Percentiles rank a stretch among this genome's conserved stretches.
These are phyloP conservation scores for Drepana falcataria DNA, from an alignment of 2,888 invertebrate genomes.

Conservation along the genomic window DNA sequence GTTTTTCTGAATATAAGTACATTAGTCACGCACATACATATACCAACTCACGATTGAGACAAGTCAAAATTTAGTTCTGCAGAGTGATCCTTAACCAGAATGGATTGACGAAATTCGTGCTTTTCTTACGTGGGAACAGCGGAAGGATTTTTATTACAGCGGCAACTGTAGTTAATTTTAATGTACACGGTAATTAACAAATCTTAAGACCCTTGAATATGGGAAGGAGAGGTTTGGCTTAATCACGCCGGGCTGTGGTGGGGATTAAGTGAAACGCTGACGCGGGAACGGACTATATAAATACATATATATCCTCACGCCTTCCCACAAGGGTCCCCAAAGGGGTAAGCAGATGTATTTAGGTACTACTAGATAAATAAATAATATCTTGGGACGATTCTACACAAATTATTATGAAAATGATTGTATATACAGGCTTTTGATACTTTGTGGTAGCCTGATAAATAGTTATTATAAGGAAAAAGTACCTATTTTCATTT, in stretches of 20 bases:
- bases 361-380: too few relatives aligned
- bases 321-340: too few relatives aligned
- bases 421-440: neutral
- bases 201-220: conserved; percentile 67
- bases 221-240: conserved; percentile 49
- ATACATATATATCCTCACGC: neutral
- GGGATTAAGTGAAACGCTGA: conserved; percentile 14
- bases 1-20: too few relatives aligned
- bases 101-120: conserved; percentile 8
- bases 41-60: too few relatives aligned
- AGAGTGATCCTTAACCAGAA: neutral
- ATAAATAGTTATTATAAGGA: too few relatives aligned
- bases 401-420: too few relatives aligned
- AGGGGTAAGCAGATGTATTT: too few relatives aligned
- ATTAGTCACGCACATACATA: too few relatives aligned
- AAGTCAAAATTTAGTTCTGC: too few relatives aligned
- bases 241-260: conserved; percentile 35
- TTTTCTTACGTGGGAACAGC: conserved; percentile 21
- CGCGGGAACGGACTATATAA: neutral
- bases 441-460: neutral
- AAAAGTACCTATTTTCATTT: too few relatives aligned
- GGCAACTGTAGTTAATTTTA: conserved; percentile 67
- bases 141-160: conserved; percentile 48
- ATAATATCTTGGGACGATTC: too few relatives aligned
- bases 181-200: conserved; percentile 71